These are phyloP conservation scores for Gallinago media DNA, from an alignment of 2,113 vertebrate species.

Conservation along the genomic window DNA sequence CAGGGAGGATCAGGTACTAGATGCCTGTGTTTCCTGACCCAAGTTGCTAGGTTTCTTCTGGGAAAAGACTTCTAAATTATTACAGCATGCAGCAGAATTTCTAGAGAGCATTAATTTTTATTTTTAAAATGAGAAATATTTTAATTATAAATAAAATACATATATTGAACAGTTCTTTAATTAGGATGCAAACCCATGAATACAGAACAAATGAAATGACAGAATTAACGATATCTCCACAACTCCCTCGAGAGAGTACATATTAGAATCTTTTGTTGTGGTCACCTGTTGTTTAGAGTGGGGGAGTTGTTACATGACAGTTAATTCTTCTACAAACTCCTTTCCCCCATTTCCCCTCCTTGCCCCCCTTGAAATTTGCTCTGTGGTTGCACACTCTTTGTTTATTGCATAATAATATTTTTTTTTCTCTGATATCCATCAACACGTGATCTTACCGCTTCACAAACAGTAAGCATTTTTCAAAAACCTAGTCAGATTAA, in stretches of 20 bases:
- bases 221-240: background rate
- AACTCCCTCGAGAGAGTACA: background rate
- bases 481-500: background rate
- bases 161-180: background rate
- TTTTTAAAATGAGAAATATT: background rate
- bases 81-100: background rate
- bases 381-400: background rate
- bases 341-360: accelerated
- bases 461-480: background rate
- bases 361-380: background rate
- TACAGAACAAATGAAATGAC: background rate
- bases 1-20: background rate
- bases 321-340: background rate
- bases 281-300: background rate
- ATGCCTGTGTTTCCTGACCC: background rate
- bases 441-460: background rate
- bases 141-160: background rate
- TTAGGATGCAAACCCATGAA: background rate
- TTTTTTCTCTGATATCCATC: background rate
- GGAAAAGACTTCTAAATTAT: background rate
- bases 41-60: background rate
- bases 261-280: background rate
- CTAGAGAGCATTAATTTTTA: background rate
- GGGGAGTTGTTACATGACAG: background rate
- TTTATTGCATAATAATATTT: background rate